These are phyloP conservation scores for Heliconius eleuchia DNA, from an alignment of 1,140 invertebrate genomes.

Conservation along the genomic window DNA sequence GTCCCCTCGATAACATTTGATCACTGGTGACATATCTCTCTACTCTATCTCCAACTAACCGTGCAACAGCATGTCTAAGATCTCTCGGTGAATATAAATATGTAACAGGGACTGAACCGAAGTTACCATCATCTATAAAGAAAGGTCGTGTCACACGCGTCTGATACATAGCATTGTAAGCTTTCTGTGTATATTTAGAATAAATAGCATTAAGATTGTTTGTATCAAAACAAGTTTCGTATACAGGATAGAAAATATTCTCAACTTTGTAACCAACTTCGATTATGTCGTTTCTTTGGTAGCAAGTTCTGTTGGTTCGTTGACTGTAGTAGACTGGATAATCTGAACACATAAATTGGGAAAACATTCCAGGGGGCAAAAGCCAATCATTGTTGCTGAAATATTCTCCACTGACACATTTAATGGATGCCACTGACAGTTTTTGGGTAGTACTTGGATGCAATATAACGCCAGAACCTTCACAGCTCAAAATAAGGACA, in stretches of 20 bases:
- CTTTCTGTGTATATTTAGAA: conserved; percentile 68
- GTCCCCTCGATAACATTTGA: conserved; percentile 83
- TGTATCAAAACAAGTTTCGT: conserved; percentile 69
- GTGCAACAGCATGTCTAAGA: conserved; percentile 55
- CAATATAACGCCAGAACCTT: conserved; percentile 43
- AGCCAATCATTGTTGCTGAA: conserved; percentile 67
- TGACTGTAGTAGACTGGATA: conserved; percentile 53
- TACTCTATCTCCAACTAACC: conserved; percentile 53
- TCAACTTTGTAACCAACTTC: conserved; percentile 68
- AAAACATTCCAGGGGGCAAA: conserved; percentile 47
- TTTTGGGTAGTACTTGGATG: conserved; percentile 49
- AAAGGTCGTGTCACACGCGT: conserved; percentile 61
- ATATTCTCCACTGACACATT: conserved; percentile 54
- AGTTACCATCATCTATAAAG: conserved; percentile 58
- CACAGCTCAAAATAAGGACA: conserved; percentile 58
- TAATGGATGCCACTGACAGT: conserved; percentile 48
- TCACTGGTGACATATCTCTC: conserved; percentile 53
- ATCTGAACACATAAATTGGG: conserved; percentile 51
- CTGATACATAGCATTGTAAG: conserved; percentile 68
- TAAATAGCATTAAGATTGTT: conserved; percentile 54
- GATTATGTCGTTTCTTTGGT: conserved; percentile 50
- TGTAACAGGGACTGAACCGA: conserved; percentile 52
- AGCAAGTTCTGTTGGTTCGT: conserved; percentile 65
- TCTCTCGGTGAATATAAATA: conserved; percentile 56
- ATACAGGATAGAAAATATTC: conserved; percentile 59